Evolutionary conservation across 1,140 invertebrate species (phyloP), one percentile per base, ranked within the genome.

Genomic region (Drosophila grimshawi): DNA sequence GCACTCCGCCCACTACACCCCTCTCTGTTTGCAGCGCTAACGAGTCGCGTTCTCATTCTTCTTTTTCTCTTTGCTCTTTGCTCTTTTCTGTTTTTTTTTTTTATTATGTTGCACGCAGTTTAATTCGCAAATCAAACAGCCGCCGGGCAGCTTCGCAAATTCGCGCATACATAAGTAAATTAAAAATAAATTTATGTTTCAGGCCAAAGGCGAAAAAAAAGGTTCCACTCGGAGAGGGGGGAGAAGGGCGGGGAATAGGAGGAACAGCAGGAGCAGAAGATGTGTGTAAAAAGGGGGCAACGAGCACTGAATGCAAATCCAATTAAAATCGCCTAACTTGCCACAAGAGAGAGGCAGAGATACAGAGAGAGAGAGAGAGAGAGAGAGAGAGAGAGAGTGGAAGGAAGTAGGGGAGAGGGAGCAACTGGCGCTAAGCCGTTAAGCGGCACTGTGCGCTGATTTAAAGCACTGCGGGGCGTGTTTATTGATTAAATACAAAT

Each of bases 41-140:
- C 81, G 75, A 86, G 78, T 62, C 52, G 37, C 43, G 30, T 11
- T 35, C 27, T 59, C 3, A 19, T 43, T 30, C 43, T 7, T 48
- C 27, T 43, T 60, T 41, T 57, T 63, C 19, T 11, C 32, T 55
- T 74, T 45, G 10, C 10, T 33, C 41, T 19, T 33, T 39, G 19
- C 7, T 35, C 37, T 63, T 78, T 4, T 5, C 33, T 33, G 33
- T 33, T 7, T 8, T 39, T 39, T 39, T 70, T 11, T 59, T 33
- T 60, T 46, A 19, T 19, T 19, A 19, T 60, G 29, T 43, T 82
- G 71, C 78, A 74, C 59, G 66, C 76, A 77, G 79, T 89, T 88
- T 88, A 88, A 88, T 88, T 88, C 85, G 85, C 85, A 88, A 88
- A 88, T 88, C 85, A 88, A 88, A 88, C 85, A 88, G 81, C 85